A percentile compares a stretch with the other conserved stretches of the same genome.
Conservation (phyloP, 1,140 invertebrate genomes). For the Aphis craccivora region DNA sequence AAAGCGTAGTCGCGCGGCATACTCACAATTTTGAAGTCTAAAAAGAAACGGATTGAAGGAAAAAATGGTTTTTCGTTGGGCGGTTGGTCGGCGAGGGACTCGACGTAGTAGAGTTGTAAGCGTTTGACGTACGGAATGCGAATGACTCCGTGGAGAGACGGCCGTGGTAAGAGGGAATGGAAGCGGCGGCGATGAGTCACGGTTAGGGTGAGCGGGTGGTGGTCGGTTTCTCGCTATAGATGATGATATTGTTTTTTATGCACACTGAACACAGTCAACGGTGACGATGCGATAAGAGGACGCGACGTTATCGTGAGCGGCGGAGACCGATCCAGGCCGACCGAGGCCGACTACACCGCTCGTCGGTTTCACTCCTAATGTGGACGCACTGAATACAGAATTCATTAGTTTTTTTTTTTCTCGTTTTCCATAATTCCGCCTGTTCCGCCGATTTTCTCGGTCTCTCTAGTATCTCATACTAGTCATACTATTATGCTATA, state of each 20-base stretch:
- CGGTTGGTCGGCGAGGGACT: not conserved
- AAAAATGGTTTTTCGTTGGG: constrained; percentile 17
- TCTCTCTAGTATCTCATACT: no score
- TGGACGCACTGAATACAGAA: not conserved
- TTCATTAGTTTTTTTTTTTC: constrained; percentile 1
- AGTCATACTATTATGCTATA: no score
- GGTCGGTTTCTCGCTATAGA: not conserved
- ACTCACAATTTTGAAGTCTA: constrained; percentile 57
- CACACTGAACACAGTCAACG: not conserved
- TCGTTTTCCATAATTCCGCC: not conserved
- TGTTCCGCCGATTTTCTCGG: not conserved
- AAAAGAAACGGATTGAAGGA: not conserved
- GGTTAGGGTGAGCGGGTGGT: not conserved
- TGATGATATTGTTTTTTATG: not conserved
- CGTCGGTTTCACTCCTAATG: not conserved
- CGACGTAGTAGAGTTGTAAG: not conserved
- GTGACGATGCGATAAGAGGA: constrained; percentile 14
- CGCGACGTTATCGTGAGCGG: not conserved
- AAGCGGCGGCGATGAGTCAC: not conserved
- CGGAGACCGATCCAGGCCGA: not conserved
- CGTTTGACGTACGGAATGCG: not conserved
- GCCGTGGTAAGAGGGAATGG: not conserved
- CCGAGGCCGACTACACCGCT: not conserved
- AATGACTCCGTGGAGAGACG: not conserved
- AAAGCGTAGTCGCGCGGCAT: not conserved